Evolutionary conservation across 1,140 invertebrate species (phyloP).

Genomic region (Stenopsyche tienmushanensis): DNA sequence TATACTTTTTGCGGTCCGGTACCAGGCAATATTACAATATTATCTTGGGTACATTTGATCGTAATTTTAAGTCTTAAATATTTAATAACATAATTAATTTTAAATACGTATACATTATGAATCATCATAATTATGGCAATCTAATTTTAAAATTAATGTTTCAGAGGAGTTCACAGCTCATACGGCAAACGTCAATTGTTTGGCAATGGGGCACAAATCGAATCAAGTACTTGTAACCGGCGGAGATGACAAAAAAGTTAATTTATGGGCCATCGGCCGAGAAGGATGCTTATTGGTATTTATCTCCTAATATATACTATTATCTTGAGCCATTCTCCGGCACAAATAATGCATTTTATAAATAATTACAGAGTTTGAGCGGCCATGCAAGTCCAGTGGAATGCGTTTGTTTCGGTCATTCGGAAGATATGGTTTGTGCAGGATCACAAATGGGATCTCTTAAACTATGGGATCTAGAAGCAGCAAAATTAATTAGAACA

Average conservation of each 20-base stretch:
- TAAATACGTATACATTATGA: too few relatives aligned
- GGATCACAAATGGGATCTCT: conserved; percentile 90
- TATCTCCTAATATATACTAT: neutral
- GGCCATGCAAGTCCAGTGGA: conserved; percentile 92
- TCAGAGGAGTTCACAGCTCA: conserved; percentile 91
- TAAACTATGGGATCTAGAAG: conserved; percentile 96
- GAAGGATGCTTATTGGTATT: conserved; percentile 93
- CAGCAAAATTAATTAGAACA: conserved; percentile 86
- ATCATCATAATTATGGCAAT: too few relatives aligned
- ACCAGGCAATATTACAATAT: too few relatives aligned
- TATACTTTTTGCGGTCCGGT: too few relatives aligned
- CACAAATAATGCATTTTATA: conserved; percentile 10
- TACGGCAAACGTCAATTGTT: conserved; percentile 83
- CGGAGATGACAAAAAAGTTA: conserved; percentile 96
- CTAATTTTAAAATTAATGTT: too few relatives aligned
- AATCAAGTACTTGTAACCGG: conserved; percentile 88
- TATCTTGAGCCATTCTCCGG: neutral
- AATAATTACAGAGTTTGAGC: conserved; percentile 76
- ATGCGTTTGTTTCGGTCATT: conserved; percentile 91
- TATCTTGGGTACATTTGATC: too few relatives aligned
- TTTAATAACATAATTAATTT: too few relatives aligned
- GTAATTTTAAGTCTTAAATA: too few relatives aligned
- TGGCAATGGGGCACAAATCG: conserved; percentile 85
- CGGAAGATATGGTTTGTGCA: conserved; percentile 93
- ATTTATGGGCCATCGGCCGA: conserved; percentile 95